Evolutionary conservation across 2,888 invertebrate genomes (phyloP).

Genomic region (Trichacis sp.): DNA sequence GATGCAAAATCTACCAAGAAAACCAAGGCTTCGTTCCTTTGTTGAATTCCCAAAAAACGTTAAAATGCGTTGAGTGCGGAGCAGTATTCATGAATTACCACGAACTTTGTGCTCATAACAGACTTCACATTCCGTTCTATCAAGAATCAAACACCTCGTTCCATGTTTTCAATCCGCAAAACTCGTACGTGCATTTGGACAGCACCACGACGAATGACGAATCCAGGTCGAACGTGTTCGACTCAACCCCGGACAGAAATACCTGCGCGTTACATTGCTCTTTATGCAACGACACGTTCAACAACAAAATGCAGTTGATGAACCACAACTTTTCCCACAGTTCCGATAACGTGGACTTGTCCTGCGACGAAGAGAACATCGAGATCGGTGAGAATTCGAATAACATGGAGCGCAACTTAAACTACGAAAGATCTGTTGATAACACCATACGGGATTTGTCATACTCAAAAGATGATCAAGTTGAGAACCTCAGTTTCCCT

Average conservation of each 20-base stretch:
- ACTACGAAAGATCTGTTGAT: conserved; percentile 45
- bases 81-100: conserved; percentile 57
- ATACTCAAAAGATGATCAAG: conserved; percentile 44
- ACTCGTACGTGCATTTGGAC: conserved; percentile 48
- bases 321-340: conserved; percentile 56
- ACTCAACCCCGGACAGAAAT: background rate
- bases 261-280: conserved; percentile 58
- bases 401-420: conserved; percentile 49
- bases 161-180: conserved; percentile 60
- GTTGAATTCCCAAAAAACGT: conserved; percentile 52
- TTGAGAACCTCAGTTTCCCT: conserved; percentile 48
- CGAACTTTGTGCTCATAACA: conserved; percentile 57
- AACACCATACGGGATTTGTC: conserved; percentile 53
- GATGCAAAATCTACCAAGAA: conserved; percentile 58
- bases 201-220: background rate
- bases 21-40: conserved; percentile 53
- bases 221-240: background rate
- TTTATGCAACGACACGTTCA: conserved; percentile 59
- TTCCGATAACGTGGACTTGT: conserved; percentile 52
- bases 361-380: conserved; percentile 57
- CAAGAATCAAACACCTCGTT: conserved; percentile 52
- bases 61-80: conserved; percentile 59
- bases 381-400: conserved; percentile 57
- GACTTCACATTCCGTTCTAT: conserved; percentile 55
- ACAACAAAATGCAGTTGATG: conserved; percentile 56